Conservation (phyloP, 2,888 invertebrate species). For the Liposcelis brunnea region DNA sequence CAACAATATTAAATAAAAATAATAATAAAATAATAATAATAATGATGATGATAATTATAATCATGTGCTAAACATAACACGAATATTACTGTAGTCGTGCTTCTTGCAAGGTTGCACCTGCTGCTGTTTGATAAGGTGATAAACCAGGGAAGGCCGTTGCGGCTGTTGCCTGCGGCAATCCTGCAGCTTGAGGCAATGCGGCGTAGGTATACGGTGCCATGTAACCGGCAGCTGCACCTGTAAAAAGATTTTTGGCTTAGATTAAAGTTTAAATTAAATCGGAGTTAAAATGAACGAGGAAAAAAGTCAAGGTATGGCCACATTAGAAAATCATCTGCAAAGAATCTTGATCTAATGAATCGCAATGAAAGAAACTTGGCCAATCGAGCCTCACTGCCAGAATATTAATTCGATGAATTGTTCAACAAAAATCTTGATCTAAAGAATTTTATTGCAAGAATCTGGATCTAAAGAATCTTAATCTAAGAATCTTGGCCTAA, state of each 20-base stretch:
- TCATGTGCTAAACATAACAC: too few species aligned
- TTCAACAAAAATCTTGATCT: too few species aligned
- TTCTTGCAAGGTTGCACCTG: conserved; percentile 49
- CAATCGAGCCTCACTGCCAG: too few species aligned
- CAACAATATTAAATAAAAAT: too few species aligned
- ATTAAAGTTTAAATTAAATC: conserved; percentile 2
- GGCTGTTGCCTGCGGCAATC: conserved; percentile 30
- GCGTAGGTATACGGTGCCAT: conserved; percentile 57
- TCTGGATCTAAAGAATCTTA: too few species aligned
- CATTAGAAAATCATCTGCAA: background rate
- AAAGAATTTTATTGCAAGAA: too few species aligned
- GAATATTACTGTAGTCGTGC: conserved; percentile 50
- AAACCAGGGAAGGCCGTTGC: conserved; percentile 44
- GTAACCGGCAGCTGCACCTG: conserved; percentile 48
- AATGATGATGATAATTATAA: too few species aligned
- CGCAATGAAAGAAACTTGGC: too few species aligned
- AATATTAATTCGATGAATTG: too few species aligned
- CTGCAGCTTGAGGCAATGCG: conserved; percentile 44
- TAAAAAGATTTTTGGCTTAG: conserved; percentile 13
- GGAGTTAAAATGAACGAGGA: background rate
- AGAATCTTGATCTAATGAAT: too few species aligned
- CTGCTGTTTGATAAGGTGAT: conserved; percentile 37
- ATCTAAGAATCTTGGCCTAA: too few species aligned
- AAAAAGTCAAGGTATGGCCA: conserved; percentile 4
- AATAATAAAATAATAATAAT: too few species aligned